A percentile compares a stretch with the other conserved stretches of the same genome.
Evolutionary conservation across 2,888 invertebrate genomes (phyloP).

Genomic region (Lithophane socia): DNA sequence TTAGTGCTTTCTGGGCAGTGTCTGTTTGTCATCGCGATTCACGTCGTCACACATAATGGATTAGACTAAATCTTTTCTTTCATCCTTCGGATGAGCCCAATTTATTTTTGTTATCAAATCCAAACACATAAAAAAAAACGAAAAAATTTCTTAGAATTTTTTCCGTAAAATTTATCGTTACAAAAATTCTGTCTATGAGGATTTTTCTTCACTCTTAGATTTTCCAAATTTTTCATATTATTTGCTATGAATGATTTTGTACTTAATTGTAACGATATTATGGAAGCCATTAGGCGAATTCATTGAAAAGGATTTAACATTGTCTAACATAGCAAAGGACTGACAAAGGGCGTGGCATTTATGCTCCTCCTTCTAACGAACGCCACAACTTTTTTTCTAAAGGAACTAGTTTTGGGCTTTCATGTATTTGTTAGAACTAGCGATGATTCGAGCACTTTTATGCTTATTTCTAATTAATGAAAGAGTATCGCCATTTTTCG

Average conservation of each 20-base stretch:
- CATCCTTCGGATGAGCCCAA: too few relatives aligned
- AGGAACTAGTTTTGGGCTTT: not conserved
- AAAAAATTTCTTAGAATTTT: too few relatives aligned
- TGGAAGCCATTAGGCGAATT: not conserved
- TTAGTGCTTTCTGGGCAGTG: too few relatives aligned
- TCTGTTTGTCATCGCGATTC: too few relatives aligned
- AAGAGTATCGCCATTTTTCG: not conserved
- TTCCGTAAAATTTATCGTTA: too few relatives aligned
- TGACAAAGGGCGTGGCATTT: slow-evolving; percentile 28
- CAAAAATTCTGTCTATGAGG: too few relatives aligned
- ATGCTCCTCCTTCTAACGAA: slow-evolving; percentile 14
- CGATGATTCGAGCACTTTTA: not conserved
- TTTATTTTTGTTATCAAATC: too few relatives aligned
- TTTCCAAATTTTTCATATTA: not conserved
- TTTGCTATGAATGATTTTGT: not conserved
- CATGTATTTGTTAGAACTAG: not conserved
- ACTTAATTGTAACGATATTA: not conserved
- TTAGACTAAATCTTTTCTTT: too few relatives aligned
- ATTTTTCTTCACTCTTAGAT: too few relatives aligned
- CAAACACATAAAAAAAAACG: too few relatives aligned
- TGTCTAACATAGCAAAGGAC: not conserved
- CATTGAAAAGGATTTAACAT: not conserved
- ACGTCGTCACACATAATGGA: too few relatives aligned
- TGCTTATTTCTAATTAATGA: not conserved
- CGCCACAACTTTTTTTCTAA: slow-evolving; percentile 20